These are phyloP conservation scores for Ia io DNA, from an alignment of 2,113 vertebrate genomes.

Conservation along the genomic window DNA sequence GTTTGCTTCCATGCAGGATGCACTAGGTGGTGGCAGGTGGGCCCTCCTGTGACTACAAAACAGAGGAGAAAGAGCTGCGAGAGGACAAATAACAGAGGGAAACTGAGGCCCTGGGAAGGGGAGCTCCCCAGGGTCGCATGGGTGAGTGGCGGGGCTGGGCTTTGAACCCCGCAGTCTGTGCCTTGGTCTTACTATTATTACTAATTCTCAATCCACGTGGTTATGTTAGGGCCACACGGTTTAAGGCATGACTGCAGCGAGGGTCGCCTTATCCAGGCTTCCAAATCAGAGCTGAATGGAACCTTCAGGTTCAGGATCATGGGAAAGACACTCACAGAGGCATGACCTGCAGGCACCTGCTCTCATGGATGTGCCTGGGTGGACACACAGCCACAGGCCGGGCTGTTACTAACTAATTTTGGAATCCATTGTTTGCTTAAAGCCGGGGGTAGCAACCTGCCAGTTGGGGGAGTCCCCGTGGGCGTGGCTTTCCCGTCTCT, in stretches of 20 bases:
- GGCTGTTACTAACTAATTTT: neutral
- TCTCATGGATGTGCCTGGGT: neutral
- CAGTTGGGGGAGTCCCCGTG: neutral
- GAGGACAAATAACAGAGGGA: neutral
- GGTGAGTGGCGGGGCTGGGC: neutral
- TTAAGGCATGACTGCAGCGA: neutral
- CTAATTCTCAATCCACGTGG: neutral
- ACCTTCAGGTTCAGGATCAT: neutral
- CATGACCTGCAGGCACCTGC: neutral
- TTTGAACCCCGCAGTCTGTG: neutral
- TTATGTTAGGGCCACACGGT: neutral
- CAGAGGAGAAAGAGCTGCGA: neutral
- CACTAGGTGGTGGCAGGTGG: neutral
- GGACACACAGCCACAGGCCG: no score
- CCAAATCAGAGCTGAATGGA: constrained; percentile 19
- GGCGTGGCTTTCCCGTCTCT: neutral
- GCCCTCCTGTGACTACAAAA: neutral
- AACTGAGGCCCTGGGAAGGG: no score
- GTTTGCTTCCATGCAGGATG: neutral
- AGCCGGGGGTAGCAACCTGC: neutral
- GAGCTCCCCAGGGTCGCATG: no score
- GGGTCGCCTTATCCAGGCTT: constrained; percentile 13
- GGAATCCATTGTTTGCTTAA: neutral
- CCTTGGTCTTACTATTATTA: neutral
- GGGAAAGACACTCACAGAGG: neutral